Evolutionary conservation across 2,797 vertebrate genomes (phyloP), one percentile per base, ranked within the genome.

Genomic region (Salarias fasciatus): DNA sequence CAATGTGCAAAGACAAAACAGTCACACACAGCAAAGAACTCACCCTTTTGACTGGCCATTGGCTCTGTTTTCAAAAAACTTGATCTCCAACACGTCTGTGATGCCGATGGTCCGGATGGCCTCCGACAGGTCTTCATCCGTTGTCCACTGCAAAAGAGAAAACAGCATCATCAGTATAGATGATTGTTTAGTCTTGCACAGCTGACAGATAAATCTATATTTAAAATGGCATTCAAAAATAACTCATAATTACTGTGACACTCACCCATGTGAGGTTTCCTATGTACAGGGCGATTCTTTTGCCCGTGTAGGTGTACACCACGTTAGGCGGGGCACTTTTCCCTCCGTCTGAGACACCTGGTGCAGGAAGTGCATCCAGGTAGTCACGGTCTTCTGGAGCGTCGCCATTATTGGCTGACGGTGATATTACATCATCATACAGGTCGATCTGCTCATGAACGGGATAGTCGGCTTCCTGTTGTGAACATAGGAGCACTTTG

Each of bases 41-140:
- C 88, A 99, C 98, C 98, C 97, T 88, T 99, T 99, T 37, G 96
- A 98, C 75, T 99, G 97, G 77, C 97, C 98, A 89, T 99, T 99
- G 80, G 97, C 97, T 79, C 98, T 89, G 87, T 99, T 99, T 92
- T 99, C 98, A 93, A 97, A 99, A 89, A 99, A 99, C 84, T 99
- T 99, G 69, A 99, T 98, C 90, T 99, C 97, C 80, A 99, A 91
- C 86, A 99, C 94, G 89, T 99, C 98, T 87, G 93, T 94, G 80
- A 99, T 97, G 79, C 98, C 97, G 83, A 99, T 88, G 28, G 95
- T 96, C 69, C 95, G 95, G 85, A 99, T 96, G 58, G 97, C 97
- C 90, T 99, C 97, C 54, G 97, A 97, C 84, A 99, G 90, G 79
- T 99, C 97, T 88, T 99, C 97, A 89, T 99, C 98, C 81, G 98